Percentiles rank a stretch among this genome's conserved stretches.
Conservation (phyloP, 2,888 invertebrate species). For the Xanthia togata region DNA sequence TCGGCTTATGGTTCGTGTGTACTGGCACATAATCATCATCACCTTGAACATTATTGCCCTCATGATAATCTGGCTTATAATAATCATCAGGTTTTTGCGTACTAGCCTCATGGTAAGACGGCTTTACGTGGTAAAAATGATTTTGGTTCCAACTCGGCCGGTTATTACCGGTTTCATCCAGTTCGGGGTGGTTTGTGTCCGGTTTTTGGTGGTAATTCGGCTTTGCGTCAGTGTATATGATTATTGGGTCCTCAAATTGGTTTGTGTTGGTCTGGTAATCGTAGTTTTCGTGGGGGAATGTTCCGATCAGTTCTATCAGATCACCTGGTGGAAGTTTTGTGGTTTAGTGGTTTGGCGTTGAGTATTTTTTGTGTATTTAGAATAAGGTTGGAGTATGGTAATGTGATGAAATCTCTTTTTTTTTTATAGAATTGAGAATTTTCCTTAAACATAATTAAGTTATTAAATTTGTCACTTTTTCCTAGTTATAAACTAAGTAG, state of each 20-base stretch:
- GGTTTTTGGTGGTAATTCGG: slow-evolving; percentile 74
- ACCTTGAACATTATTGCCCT: slow-evolving; percentile 71
- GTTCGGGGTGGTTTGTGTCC: slow-evolving; percentile 74
- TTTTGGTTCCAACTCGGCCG: slow-evolving; percentile 75
- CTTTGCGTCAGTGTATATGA: slow-evolving; percentile 88
- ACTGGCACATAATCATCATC: slow-evolving; percentile 88
- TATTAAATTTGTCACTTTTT: not conserved
- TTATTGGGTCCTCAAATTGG: slow-evolving; percentile 87
- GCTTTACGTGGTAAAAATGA: slow-evolving; percentile 87
- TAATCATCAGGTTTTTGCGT: slow-evolving; percentile 79
- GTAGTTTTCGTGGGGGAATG: slow-evolving; percentile 88
- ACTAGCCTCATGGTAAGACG: slow-evolving; percentile 86
- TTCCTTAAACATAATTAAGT: no score
- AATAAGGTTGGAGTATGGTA: not conserved
- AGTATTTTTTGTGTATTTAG: slow-evolving; percentile 6
- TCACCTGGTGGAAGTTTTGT: slow-evolving; percentile 84
- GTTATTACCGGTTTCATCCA: slow-evolving; percentile 70
- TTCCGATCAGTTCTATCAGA: slow-evolving; percentile 87
- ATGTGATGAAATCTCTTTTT: not conserved
- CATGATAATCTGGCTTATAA: slow-evolving; percentile 77
- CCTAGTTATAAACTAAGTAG: no score
- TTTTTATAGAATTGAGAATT: not conserved
- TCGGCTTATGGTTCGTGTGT: slow-evolving; percentile 80
- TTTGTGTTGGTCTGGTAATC: slow-evolving; percentile 85
- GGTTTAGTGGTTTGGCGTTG: slow-evolving; percentile 62